A percentile compares a stretch with the other conserved stretches of the same genome.
phyloP scores from a whole-genome alignment of 2,888 invertebrate genomes.

The Exocentrus adspersus region DNA sequence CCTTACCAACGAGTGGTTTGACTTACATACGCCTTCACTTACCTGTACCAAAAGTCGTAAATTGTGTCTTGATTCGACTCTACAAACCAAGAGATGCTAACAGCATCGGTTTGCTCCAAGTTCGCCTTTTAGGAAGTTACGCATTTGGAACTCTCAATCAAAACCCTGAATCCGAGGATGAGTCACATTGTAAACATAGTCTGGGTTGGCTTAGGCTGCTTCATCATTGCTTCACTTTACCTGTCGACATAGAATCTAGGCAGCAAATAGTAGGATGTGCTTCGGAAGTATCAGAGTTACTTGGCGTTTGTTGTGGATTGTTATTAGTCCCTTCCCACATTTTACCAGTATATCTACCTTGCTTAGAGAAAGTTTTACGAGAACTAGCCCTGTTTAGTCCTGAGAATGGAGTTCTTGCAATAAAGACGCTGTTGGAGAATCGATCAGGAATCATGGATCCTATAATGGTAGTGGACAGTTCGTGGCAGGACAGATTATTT shows the following conservation, averaged over 20 bases:
- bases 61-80: slow-evolving; percentile 77
- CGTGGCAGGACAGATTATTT: slow-evolving; percentile 56
- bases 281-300: slow-evolving; percentile 72
- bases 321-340: slow-evolving; percentile 75
- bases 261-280: slow-evolving; percentile 70
- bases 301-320: slow-evolving; percentile 77
- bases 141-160: slow-evolving; percentile 72
- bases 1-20: slow-evolving; percentile 86
- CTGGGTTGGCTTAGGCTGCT: slow-evolving; percentile 81
- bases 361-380: slow-evolving; percentile 75
- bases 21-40: slow-evolving; percentile 87
- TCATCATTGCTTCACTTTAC: slow-evolving; percentile 77
- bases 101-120: slow-evolving; percentile 89
- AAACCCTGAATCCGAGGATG: slow-evolving; percentile 65
- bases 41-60: slow-evolving; percentile 85
- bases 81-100: slow-evolving; percentile 91
- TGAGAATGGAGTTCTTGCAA: slow-evolving; percentile 69
- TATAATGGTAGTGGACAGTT: slow-evolving; percentile 53
- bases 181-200: slow-evolving; percentile 64
- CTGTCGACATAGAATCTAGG: slow-evolving; percentile 60
- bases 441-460: slow-evolving; percentile 62
- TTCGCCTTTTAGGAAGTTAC: slow-evolving; percentile 84
- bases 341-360: slow-evolving; percentile 70
- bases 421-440: slow-evolving; percentile 70
- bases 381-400: slow-evolving; percentile 74